phyloP scores from a whole-genome alignment of 2,113 vertebrate genomes.

The Mesoclemmys tuberculata region DNA sequence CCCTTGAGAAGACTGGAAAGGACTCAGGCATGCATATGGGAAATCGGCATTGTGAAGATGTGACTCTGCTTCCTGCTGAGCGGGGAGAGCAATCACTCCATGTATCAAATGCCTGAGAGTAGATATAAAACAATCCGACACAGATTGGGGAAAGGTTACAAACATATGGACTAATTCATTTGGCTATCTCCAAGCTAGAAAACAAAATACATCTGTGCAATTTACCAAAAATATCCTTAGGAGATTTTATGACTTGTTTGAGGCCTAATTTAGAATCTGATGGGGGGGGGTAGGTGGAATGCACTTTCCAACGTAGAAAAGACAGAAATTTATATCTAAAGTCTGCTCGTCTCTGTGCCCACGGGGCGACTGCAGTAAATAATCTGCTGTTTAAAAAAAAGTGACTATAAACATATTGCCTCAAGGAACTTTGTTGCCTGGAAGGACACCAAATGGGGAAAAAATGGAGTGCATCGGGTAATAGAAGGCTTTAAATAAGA shows the following conservation, averaged over 20 bases:
- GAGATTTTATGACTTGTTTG: not conserved
- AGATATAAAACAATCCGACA: conserved; percentile 7
- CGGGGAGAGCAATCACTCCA: not conserved
- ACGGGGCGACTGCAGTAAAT: not conserved
- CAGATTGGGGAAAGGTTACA: conserved; percentile 14
- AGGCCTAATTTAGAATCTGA: not conserved
- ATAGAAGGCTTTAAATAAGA: not conserved
- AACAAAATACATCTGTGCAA: conserved; percentile 23
- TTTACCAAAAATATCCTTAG: not conserved
- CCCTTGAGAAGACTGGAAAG: not conserved
- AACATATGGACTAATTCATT: conserved; percentile 22
- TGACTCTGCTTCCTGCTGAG: not conserved
- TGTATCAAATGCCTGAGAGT: not conserved
- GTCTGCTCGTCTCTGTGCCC: not conserved
- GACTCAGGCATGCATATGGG: not conserved
- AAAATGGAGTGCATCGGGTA: not conserved
- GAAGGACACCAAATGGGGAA: not conserved
- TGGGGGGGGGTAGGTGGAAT: not conserved
- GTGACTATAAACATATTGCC: not conserved
- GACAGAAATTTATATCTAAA: not conserved
- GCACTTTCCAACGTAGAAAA: not conserved
- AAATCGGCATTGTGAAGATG: not conserved
- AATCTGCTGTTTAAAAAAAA: not conserved
- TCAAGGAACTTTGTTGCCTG: not conserved
- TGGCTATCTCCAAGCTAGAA: conserved; percentile 20